Conservation (phyloP, 1,140 invertebrate species). For the Euglossa dilemma region DNA sequence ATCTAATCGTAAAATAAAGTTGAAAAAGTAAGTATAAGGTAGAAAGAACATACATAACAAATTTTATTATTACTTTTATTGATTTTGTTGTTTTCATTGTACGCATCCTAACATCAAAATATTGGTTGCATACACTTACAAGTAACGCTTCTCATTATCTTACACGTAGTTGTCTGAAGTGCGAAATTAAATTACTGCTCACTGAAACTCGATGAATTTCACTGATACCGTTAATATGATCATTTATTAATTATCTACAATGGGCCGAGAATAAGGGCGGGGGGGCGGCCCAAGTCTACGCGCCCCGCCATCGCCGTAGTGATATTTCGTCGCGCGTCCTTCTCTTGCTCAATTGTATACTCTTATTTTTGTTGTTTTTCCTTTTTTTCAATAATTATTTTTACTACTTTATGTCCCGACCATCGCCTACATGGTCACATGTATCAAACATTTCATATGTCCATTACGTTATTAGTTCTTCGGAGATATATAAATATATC, state of each 20-base stretch:
- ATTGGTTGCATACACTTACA: conserved; percentile 79
- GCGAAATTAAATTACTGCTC: conserved; percentile 77
- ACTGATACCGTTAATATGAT: conserved; percentile 70
- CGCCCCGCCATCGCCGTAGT: conserved; percentile 81
- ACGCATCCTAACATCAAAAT: conserved; percentile 82
- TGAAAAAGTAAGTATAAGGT: background rate
- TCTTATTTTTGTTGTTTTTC: conserved; percentile 32
- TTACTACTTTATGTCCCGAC: conserved; percentile 55
- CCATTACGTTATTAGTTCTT: conserved; percentile 20
- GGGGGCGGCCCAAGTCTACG: conserved; percentile 82
- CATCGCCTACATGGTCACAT: conserved; percentile 51
- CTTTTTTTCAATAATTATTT: conserved; percentile 51
- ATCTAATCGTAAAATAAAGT: background rate
- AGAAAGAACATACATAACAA: conserved; percentile 9
- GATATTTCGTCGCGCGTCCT: conserved; percentile 78
- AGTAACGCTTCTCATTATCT: conserved; percentile 75
- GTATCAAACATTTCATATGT: conserved; percentile 50
- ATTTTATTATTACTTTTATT: conserved; percentile 78
- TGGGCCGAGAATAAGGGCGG: conserved; percentile 81
- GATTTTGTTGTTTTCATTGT: conserved; percentile 74
- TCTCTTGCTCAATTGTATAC: conserved; percentile 68
- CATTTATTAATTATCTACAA: conserved; percentile 80
- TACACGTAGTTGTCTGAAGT: conserved; percentile 76
- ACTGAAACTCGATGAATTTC: conserved; percentile 69
- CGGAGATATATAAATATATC: conserved; percentile 22